Conservation (phyloP, 1,140 invertebrate species). For the Periplaneta americana region DNA sequence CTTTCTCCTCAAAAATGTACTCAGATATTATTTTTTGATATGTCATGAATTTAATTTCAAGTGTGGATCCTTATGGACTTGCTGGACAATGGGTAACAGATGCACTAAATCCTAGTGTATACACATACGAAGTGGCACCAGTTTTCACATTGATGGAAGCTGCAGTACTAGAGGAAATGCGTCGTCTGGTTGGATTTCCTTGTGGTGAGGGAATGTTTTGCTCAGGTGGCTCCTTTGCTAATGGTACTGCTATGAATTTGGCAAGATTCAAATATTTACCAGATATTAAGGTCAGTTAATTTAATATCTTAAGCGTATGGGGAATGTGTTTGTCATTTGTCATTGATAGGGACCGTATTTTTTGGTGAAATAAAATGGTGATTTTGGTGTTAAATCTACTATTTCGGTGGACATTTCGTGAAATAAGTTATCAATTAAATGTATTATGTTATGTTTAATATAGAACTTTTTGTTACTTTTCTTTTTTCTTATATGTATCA, state of each 20-base stretch:
- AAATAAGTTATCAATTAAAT: too few species aligned
- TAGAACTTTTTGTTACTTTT: too few species aligned
- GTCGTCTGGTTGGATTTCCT: slow-evolving; percentile 37
- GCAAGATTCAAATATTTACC: slow-evolving; percentile 53
- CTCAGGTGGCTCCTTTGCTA: slow-evolving; percentile 69
- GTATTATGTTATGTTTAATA: too few species aligned
- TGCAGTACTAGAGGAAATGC: slow-evolving; percentile 43
- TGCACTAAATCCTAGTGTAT: slow-evolving; percentile 46
- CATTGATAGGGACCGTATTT: background rate
- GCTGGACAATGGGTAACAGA: slow-evolving; percentile 47
- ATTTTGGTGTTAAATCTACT: too few species aligned
- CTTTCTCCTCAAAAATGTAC: too few species aligned
- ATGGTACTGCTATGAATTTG: slow-evolving; percentile 58
- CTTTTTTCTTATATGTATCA: too few species aligned
- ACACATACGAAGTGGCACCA: slow-evolving; percentile 49
- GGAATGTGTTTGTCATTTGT: background rate
- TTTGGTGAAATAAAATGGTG: too few species aligned
- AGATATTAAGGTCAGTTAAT: slow-evolving; percentile 42
- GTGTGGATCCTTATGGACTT: slow-evolving; percentile 46
- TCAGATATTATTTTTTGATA: too few species aligned
- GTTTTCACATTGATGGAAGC: slow-evolving; percentile 50
- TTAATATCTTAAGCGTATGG: background rate
- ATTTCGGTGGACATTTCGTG: too few species aligned
- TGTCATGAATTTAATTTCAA: slow-evolving; percentile 20
- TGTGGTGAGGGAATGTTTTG: slow-evolving; percentile 62